Conservation (phyloP, 2,113 vertebrate genomes). For the Aphyosemion australe region DNA sequence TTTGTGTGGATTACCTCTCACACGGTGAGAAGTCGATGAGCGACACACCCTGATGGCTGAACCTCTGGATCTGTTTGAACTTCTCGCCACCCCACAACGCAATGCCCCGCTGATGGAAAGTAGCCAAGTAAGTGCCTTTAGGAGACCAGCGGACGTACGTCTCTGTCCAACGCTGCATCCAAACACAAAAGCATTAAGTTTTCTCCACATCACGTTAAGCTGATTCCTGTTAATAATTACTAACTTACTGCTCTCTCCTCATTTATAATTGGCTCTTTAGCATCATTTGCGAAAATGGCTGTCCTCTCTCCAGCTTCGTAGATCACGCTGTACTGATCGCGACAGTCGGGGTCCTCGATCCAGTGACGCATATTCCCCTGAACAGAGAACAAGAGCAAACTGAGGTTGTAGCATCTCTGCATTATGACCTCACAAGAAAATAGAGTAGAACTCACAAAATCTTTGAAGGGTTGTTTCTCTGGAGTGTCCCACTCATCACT, state of each 20-base stretch:
- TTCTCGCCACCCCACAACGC: constrained; percentile 99
- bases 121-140: constrained; percentile 95
- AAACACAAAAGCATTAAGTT: constrained; percentile 1
- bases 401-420: not conserved
- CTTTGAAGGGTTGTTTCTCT: constrained; percentile 98
- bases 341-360: constrained; percentile 94
- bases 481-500: constrained; percentile 97
- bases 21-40: constrained; percentile 98
- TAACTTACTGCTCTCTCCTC: constrained; percentile 93
- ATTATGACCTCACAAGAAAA: not conserved
- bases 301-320: constrained; percentile 97
- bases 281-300: constrained; percentile 92
- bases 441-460: constrained; percentile 85
- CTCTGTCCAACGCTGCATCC: constrained; percentile 92
- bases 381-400: not conserved
- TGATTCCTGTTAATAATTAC: not conserved
- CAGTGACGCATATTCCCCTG: constrained; percentile 96
- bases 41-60: constrained; percentile 95
- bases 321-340: constrained; percentile 98
- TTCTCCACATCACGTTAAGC: not conserved
- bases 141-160: constrained; percentile 98
- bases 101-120: constrained; percentile 96
- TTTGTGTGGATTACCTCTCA: constrained; percentile 84
- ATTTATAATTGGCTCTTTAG: constrained; percentile 89
- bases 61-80: constrained; percentile 98